These are phyloP conservation scores for Xanthia icteritia DNA, from an alignment of 2,888 invertebrate genomes.

Conservation along the genomic window DNA sequence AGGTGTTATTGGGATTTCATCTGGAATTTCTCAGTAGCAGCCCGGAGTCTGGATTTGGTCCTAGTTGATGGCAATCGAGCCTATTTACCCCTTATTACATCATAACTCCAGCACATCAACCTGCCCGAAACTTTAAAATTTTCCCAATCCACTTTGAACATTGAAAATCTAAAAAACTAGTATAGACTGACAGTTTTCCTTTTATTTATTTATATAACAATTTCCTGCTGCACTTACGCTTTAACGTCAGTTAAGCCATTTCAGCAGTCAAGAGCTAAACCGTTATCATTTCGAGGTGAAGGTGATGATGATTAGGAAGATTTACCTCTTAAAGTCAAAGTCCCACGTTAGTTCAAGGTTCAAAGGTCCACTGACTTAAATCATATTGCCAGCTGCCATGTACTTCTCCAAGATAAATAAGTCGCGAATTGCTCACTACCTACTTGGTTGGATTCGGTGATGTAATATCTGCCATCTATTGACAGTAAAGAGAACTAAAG, in stretches of 20 bases:
- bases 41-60: neutral
- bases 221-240: too few species aligned
- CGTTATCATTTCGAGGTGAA: neutral
- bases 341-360: neutral
- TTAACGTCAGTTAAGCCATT: neutral
- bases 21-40: neutral
- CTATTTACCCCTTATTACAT: neutral
- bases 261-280: neutral
- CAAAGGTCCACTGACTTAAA: neutral
- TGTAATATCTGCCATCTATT: slow-evolving; percentile 48
- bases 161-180: neutral
- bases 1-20: neutral
- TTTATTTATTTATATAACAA: too few species aligned
- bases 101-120: too few species aligned
- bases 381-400: neutral
- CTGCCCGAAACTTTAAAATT: too few species aligned
- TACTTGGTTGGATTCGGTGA: neutral
- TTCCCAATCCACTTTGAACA: too few species aligned
- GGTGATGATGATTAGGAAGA: neutral
- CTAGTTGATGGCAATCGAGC: neutral
- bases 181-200: neutral
- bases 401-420: neutral
- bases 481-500: slow-evolving; percentile 5
- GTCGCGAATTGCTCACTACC: neutral
- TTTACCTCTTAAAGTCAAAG: neutral